Evolutionary conservation across 2,888 invertebrate genomes (phyloP), one percentile per base, ranked within the genome.

Genomic region (Aromia moschata): DNA sequence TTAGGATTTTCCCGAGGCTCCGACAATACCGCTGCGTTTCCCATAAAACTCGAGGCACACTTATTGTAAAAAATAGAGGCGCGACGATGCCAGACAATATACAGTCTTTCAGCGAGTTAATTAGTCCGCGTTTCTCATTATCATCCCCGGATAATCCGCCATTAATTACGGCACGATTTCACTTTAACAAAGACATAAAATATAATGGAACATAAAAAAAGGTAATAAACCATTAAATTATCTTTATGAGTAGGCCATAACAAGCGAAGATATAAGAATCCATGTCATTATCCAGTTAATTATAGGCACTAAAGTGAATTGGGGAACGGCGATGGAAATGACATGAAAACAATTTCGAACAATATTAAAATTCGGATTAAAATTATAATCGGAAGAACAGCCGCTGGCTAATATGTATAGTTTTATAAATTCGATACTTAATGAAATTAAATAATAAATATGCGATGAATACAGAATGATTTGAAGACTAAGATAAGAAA

Each of bases 181-280:
- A 40, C 30, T 46, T 17, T 47, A 55, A 55, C 46, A 20, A 55
- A 46, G 55, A 40, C 46, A 46, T 55, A 46, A 40, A 31, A 38
- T 40, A 46, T 55, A 55, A 55, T 55, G 38, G 46, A 40, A 36
- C 46, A 41, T 55, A 55, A 55, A 55, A n/a, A 41, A 55, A 36
- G 37, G 14, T 43, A 49, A 49, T 49, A 49, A 49, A 49, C 49
- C 36, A 33, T 47, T 47, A 40, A 11, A 37, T 20, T 38, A 12
- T 49, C 25, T 14, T 49, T 49, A 30, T 20, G 33, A 33, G 33
- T 11, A 2, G 33, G 11, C 33, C 10, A 33, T 33, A 33, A 33
- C 33, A 33, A 33, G 33, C 2, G 33, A 11, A 33, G 33, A 33
- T 11, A 33, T 33, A 33, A 33, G n/a, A 33, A 33, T 33, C 33